phyloP scores from a whole-genome alignment of 53 echinoderm and acorn worm genomes.

The Paracentrotus lividus region DNA sequence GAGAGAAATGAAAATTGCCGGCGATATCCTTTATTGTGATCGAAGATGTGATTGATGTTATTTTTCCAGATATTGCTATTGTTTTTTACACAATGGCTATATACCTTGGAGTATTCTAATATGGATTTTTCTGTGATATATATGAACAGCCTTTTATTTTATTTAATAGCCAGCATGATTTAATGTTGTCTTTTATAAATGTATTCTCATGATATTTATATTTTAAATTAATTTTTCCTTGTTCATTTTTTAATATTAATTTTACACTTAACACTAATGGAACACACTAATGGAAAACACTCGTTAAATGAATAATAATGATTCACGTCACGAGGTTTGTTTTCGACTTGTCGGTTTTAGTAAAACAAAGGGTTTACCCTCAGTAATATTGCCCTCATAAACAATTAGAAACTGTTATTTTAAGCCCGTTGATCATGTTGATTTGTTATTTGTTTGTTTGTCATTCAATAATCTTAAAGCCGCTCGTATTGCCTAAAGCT shows the following conservation, averaged over 20 bases:
- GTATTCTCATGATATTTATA: no score
- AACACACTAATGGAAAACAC: no score
- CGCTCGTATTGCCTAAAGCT: background rate
- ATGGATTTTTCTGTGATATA: background rate
- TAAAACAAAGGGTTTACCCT: no score
- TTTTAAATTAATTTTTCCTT: background rate
- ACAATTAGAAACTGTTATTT: no score
- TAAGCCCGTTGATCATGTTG: background rate
- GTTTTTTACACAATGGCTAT: background rate
- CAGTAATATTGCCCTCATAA: no score
- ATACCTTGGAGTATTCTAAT: background rate
- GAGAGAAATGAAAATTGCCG: background rate
- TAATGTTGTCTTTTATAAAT: no score
- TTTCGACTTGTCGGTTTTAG: no score
- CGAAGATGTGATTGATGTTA: conserved; percentile 12
- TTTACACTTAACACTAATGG: no score
- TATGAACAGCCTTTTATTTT: background rate
- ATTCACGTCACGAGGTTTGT: no score
- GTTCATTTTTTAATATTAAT: background rate
- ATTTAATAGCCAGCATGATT: no score
- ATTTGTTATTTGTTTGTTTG: background rate
- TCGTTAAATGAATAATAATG: no score
- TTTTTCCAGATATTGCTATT: background rate
- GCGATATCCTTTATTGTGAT: background rate
- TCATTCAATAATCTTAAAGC: no score